Evolutionary conservation across 2,113 vertebrate species (phyloP).

Genomic region (Pycnonotus jocosus): DNA sequence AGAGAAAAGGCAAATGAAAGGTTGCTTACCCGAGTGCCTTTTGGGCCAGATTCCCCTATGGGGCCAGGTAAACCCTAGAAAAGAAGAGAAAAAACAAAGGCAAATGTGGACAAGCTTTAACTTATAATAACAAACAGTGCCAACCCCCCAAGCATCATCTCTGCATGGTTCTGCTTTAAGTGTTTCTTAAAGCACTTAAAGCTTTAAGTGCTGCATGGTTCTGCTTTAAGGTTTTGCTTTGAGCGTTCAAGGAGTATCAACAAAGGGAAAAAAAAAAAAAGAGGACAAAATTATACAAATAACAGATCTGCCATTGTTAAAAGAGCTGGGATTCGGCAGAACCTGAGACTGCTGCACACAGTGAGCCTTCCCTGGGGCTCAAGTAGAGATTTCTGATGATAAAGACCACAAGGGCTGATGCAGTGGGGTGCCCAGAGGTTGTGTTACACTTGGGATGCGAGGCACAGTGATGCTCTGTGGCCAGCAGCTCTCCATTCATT

Average conservation of each 20-base stretch:
- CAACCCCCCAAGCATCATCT: neutral
- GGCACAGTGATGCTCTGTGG: neutral
- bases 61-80: slow-evolving; percentile 96
- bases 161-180: neutral
- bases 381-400: neutral
- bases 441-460: neutral
- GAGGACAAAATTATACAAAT: neutral
- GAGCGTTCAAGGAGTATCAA: neutral
- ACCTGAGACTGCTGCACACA: neutral
- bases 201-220: neutral
- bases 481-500: neutral
- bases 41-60: slow-evolving; percentile 89
- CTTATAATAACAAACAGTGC: neutral
- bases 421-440: neutral
- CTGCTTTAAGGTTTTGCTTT: neutral
- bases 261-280: neutral
- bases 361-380: neutral
- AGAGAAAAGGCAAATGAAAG: neutral
- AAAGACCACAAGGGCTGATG: neutral
- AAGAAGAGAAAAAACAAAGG: slow-evolving; percentile 62
- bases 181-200: neutral
- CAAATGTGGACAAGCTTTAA: slow-evolving; percentile 66
- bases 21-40: slow-evolving; percentile 91
- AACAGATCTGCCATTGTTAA: slow-evolving; percentile 7
- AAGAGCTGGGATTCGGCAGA: neutral